Evolutionary conservation across 2,888 invertebrate genomes (phyloP), one percentile per base, ranked within the genome.

Genomic region (Spialia ferax): DNA sequence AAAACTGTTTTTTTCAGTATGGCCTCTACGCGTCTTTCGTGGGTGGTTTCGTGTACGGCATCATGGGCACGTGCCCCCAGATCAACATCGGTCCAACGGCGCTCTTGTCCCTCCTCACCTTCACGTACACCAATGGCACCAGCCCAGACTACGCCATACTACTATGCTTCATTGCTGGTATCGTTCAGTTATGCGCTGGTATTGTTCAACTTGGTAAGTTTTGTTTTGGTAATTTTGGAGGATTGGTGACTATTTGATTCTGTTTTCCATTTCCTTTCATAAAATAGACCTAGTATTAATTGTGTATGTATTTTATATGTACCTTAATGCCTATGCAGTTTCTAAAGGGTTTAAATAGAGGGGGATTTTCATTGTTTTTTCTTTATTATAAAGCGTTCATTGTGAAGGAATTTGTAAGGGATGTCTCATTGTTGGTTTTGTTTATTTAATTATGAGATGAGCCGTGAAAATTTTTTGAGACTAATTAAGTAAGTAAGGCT

Each of bases 11-110:
- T 69, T 87, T 85, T 55, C 94, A 97, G 96, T 97, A 96, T 90
- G 97, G 97, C 1, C 91, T 97, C n/a, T 97, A 97, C 88, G 96
- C 97, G 1, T 96, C 97, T 0, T 95, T 97, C 75, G 95, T 95
- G 78, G 97, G 97, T 5, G 96, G 96, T 69, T 95, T 97, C 77
- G 94, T 97, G 15, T 97, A 97, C 88, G 95, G 95, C 18, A 71
- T 97, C n/a, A 95, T 97, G 84, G 97, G 97, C 0, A 96, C 97
- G 3, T 94, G 95, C 69, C 94, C 95, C 4, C 96, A 96, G 83
- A 94, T 96, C 71, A 96, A 95, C 84, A 89, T 92, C 11, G 93
- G 93, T 0, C 97, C 97, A 1, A 97, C 97, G 0, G 97, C 97
- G 18, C 94, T 97, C 38, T 93, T 97, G 80, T 97, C 97, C 0